phyloP scores from a whole-genome alignment of 2,888 invertebrate genomes.

The Drosophila yooni region DNA sequence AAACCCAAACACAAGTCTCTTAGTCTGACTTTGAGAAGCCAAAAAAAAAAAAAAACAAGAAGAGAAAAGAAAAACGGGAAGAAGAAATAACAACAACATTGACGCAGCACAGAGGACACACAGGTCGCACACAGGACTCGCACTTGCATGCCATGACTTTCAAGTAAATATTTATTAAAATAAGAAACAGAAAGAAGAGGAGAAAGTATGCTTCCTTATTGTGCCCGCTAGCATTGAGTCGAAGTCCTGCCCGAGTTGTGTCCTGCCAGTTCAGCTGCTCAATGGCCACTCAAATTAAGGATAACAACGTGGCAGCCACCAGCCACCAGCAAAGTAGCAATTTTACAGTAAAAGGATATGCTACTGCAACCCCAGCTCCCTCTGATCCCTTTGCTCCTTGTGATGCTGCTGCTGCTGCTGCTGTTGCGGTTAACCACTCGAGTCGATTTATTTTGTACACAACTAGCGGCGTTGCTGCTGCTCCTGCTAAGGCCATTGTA shows the following conservation, averaged over 20 bases:
- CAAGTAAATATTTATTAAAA: conserved; percentile 74
- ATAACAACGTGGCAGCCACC: conserved; percentile 69
- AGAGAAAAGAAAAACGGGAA: conserved; percentile 7
- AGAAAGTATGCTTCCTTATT: conserved; percentile 12
- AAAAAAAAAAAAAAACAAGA: background rate
- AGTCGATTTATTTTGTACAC: conserved; percentile 80
- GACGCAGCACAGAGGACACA: conserved; percentile 40
- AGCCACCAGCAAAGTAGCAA: conserved; percentile 69
- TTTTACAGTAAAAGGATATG: conserved; percentile 68
- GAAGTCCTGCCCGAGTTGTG: conserved; percentile 13
- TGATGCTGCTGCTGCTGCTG: conserved; percentile 21
- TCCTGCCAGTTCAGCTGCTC: conserved; percentile 42
- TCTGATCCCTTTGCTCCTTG: conserved; percentile 7
- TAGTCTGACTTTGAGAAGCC: conserved; percentile 19
- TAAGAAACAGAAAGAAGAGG: conserved; percentile 17
- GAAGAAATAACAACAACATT: conserved; percentile 26
- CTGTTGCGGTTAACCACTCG: conserved; percentile 74
- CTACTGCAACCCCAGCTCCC: conserved; percentile 14
- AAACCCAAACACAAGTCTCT: conserved; percentile 8
- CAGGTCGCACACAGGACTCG: conserved; percentile 16
- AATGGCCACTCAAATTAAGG: conserved; percentile 80
- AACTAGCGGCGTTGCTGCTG: conserved; percentile 57
- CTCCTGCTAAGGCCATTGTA: conserved; percentile 44
- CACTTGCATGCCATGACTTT: conserved; percentile 67
- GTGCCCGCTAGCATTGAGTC: conserved; percentile 21